Evolutionary conservation across 1,140 invertebrate species (phyloP), one percentile per base, ranked within the genome.

Genomic region (Drosophila ambigua): DNA sequence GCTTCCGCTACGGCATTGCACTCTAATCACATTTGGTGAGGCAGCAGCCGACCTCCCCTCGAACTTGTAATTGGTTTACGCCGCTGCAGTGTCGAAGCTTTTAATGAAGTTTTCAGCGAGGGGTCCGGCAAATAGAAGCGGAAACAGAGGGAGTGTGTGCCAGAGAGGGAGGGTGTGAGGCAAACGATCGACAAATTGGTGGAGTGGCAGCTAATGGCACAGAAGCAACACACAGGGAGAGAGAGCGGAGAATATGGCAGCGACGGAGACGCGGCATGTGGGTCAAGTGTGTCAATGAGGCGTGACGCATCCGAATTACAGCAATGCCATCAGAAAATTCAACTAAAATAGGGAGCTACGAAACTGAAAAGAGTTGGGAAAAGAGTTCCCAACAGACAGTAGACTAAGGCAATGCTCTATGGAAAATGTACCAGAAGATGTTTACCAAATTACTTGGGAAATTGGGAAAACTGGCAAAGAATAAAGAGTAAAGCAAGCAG

Each of bases 21-120:
- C 74, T 88, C 83, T 87, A 87, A 87, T 87, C 83, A 88, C 78
- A 87, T 87, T 87, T 87, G 62, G 78, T 66, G 54, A 20, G 20
- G 59, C 26, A 1, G 6, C 26, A 28, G 1, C 5, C 5, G 64
- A 51, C 23, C 53, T 24, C 31, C 23, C 52, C 43, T 35, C 65
- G 62, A 72, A 75, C 72, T 76, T 61, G 82, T 72, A 87, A 87
- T 87, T 87, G 82, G 78, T 85, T 85, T 85, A 87, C 72, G 35
- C 52, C 46, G 64, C 63, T 76, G 63, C 72, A 67, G 77, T 87
- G 66, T 50, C 63, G 57, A 4, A 69, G 78, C 74, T 65, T 81
- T 82, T 78, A 87, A 87, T 85, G 79, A 87, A 88, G 74, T 75
- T 78, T 66, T 61, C 61, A 16, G 31, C 41, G 62, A 51, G 15